A percentile compares a stretch with the other conserved stretches of the same genome.
Evolutionary conservation across 2,888 invertebrate species (phyloP).

Genomic region (Clostera curtula): DNA sequence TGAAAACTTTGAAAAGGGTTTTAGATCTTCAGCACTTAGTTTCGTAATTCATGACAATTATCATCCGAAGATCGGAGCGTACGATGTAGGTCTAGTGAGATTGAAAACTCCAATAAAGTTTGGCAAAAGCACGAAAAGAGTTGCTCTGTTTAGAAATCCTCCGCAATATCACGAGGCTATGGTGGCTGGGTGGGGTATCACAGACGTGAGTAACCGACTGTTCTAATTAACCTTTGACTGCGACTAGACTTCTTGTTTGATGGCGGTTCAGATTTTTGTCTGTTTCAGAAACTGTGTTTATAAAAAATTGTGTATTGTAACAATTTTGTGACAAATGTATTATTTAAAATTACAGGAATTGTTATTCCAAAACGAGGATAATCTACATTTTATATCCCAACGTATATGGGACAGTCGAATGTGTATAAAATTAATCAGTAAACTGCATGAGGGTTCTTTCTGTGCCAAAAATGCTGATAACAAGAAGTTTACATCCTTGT

Average conservation of each 20-base stretch:
- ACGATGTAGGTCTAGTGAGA: constrained; percentile 6
- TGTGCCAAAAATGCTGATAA: constrained; percentile 9
- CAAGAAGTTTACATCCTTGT: not conserved
- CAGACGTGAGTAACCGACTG: constrained; percentile 6
- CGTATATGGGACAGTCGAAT: constrained; percentile 3
- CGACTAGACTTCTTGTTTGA: too few relatives aligned
- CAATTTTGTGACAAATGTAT: too few relatives aligned
- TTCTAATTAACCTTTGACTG: too few relatives aligned
- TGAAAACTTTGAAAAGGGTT: not conserved
- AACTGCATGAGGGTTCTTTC: constrained; percentile 6
- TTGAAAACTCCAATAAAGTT: constrained; percentile 1
- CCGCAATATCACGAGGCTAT: constrained; percentile 4
- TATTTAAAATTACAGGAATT: too few relatives aligned
- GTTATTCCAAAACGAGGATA: not conserved
- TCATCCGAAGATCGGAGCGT: too few relatives aligned
- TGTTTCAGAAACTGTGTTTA: too few relatives aligned
- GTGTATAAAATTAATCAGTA: constrained; percentile 2
- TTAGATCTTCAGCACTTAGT: not conserved
- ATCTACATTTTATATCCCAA: constrained; percentile 8
- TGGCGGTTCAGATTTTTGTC: too few relatives aligned
- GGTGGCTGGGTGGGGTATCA: constrained; percentile 7
- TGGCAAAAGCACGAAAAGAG: not conserved
- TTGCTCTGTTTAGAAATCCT: constrained; percentile 4
- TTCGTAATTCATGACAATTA: constrained; percentile 1
- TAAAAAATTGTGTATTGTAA: too few relatives aligned